Evolutionary conservation across 2,888 invertebrate species (phyloP).

Genomic region (Lamproptera curius): DNA sequence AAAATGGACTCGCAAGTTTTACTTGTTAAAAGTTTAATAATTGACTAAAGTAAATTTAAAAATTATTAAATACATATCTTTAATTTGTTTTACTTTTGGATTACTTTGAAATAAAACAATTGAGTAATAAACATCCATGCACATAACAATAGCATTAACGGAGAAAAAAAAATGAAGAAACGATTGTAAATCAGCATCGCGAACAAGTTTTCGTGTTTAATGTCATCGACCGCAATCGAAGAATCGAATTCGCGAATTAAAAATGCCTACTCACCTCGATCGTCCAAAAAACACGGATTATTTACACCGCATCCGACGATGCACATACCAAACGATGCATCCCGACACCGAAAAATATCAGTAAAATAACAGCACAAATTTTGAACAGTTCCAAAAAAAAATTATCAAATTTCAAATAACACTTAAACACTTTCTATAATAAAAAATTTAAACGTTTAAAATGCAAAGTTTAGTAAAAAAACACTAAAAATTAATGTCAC

Average conservation of each 20-base stretch:
- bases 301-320: slow-evolving; percentile 44
- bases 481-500: too few species aligned
- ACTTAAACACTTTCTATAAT: slow-evolving; percentile 26
- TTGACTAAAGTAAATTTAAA: too few species aligned
- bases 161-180: neutral
- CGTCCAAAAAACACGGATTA: slow-evolving; percentile 60
- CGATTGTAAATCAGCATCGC: neutral
- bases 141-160: neutral
- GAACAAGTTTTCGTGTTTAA: slow-evolving; percentile 29
- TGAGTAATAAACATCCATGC: too few species aligned
- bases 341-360: slow-evolving; percentile 45
- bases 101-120: too few species aligned
- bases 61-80: too few species aligned
- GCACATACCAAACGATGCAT: slow-evolving; percentile 53
- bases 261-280: slow-evolving; percentile 53
- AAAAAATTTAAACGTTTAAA: too few species aligned
- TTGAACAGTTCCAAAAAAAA: slow-evolving; percentile 27
- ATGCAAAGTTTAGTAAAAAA: too few species aligned
- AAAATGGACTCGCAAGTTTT: too few species aligned
- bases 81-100: too few species aligned
- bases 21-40: too few species aligned
- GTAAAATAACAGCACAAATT: slow-evolving; percentile 30
- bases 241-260: slow-evolving; percentile 35
- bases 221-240: slow-evolving; percentile 44
- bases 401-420: slow-evolving; percentile 34